A percentile compares a stretch with the other conserved stretches of the same genome.
phyloP scores from a whole-genome alignment of 2,888 invertebrate species.

The Neoscelio sp. region DNA sequence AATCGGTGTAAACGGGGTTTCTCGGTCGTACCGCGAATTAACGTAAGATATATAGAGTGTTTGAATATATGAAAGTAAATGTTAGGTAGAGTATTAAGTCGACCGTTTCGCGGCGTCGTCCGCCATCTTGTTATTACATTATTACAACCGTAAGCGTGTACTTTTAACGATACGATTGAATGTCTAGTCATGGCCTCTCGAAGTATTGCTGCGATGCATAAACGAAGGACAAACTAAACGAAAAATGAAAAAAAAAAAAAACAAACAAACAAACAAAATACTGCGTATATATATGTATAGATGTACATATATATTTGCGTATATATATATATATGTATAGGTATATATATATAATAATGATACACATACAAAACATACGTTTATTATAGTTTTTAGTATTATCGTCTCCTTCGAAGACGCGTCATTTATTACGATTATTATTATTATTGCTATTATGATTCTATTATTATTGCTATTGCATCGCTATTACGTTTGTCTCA shows the following conservation, averaged over 20 bases:
- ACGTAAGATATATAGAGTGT: slow-evolving; percentile 62
- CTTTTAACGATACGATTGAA: slow-evolving; percentile 79
- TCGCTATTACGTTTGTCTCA: slow-evolving; percentile 71
- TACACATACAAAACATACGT: slow-evolving; percentile 33
- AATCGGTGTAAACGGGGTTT: slow-evolving; percentile 52
- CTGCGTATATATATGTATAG: slow-evolving; percentile 68
- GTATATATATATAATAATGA: slow-evolving; percentile 32
- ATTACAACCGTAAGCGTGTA: slow-evolving; percentile 74
- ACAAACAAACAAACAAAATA: slow-evolving; percentile 24
- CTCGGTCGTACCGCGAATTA: slow-evolving; percentile 3
- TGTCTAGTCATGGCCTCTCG: slow-evolving; percentile 83
- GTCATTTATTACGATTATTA: slow-evolving; percentile 65
- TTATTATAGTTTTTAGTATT: slow-evolving; percentile 62
- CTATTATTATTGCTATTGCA: slow-evolving; percentile 71
- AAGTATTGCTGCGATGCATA: slow-evolving; percentile 78
- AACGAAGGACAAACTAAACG: slow-evolving; percentile 63
- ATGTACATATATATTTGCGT: slow-evolving; percentile 47
- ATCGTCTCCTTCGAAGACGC: slow-evolving; percentile 55
- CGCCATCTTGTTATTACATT: slow-evolving; percentile 83
- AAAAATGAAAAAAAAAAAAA: slow-evolving; percentile 12
- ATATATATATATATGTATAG: slow-evolving; percentile 28
- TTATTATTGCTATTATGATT: slow-evolving; percentile 69
- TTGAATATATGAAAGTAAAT: slow-evolving; percentile 70
- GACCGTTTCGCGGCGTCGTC: slow-evolving; percentile 80
- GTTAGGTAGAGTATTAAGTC: slow-evolving; percentile 78